Conservation (phyloP, 2,888 invertebrate species). For the Heliconius hortense region DNA sequence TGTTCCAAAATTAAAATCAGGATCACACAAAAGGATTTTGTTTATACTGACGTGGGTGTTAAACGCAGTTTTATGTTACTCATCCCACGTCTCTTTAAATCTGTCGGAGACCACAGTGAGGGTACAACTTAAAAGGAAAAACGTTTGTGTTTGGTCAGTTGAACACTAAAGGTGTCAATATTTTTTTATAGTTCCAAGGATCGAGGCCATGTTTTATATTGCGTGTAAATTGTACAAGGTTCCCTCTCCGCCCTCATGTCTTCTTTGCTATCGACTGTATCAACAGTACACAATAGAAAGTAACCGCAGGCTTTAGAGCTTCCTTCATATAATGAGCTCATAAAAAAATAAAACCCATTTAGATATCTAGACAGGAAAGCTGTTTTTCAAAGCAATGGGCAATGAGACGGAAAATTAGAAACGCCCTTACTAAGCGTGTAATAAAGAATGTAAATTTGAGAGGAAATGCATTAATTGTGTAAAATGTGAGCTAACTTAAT, state of each 20-base stretch:
- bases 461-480: conserved; percentile 2
- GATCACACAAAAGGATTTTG: conserved; percentile 32
- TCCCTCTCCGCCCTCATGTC: conserved; percentile 26
- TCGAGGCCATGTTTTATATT: conserved; percentile 32
- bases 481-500: background rate
- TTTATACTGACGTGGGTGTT: conserved; percentile 42
- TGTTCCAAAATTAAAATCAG: conserved; percentile 35
- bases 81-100: conserved; percentile 43
- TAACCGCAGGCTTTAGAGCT: conserved; percentile 71
- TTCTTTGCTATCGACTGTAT: conserved; percentile 52
- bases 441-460: background rate
- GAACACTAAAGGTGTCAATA: conserved; percentile 37
- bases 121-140: conserved; percentile 39
- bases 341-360: conserved; percentile 65
- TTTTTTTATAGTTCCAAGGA: conserved; percentile 33
- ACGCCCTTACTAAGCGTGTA: conserved; percentile 39
- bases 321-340: conserved; percentile 77
- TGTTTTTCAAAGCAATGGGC: conserved; percentile 54
- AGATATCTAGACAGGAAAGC: conserved; percentile 63
- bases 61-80: conserved; percentile 42
- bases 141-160: conserved; percentile 37
- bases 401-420: conserved; percentile 71
- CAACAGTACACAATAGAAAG: conserved; percentile 64
- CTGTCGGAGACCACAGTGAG: conserved; percentile 39
- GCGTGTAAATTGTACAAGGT: conserved; percentile 31